These are phyloP conservation scores for Nematolebias whitei DNA, from an alignment of 2,113 vertebrate genomes.

Conservation along the genomic window DNA sequence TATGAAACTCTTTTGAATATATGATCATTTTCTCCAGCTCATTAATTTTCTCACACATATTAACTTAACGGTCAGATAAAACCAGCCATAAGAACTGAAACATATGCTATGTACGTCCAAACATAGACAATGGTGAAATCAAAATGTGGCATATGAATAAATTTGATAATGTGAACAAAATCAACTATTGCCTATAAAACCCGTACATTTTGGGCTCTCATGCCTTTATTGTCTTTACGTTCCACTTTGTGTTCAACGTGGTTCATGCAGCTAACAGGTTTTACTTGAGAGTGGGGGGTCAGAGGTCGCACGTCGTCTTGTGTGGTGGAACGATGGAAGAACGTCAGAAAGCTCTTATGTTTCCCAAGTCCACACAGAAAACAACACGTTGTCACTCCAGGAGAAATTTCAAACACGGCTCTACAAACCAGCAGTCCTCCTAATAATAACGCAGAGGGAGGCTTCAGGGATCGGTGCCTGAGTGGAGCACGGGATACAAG, in stretches of 20 bases:
- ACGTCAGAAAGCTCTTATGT: neutral
- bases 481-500: constrained; percentile 25
- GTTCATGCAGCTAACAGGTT: constrained; percentile 25
- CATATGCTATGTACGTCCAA: neutral
- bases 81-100: neutral
- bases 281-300: constrained; percentile 35
- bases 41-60: too few relatives aligned
- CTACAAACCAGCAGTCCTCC: constrained; percentile 28
- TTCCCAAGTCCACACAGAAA: constrained; percentile 20
- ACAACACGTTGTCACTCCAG: constrained; percentile 36
- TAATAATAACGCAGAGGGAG: constrained; percentile 21
- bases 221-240: neutral
- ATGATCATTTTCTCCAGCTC: too few relatives aligned
- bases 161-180: too few relatives aligned
- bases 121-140: neutral
- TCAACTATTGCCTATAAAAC: neutral
- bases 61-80: constrained; percentile 9
- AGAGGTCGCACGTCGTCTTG: constrained; percentile 34
- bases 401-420: constrained; percentile 44
- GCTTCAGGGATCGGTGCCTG: neutral
- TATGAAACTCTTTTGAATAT: too few relatives aligned
- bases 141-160: neutral
- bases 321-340: constrained; percentile 3
- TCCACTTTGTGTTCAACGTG: neutral
- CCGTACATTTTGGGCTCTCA: neutral